Base-by-base conservation (phyloP, 2,888 invertebrate species). In the Drosophila mayaguana region DNA sequence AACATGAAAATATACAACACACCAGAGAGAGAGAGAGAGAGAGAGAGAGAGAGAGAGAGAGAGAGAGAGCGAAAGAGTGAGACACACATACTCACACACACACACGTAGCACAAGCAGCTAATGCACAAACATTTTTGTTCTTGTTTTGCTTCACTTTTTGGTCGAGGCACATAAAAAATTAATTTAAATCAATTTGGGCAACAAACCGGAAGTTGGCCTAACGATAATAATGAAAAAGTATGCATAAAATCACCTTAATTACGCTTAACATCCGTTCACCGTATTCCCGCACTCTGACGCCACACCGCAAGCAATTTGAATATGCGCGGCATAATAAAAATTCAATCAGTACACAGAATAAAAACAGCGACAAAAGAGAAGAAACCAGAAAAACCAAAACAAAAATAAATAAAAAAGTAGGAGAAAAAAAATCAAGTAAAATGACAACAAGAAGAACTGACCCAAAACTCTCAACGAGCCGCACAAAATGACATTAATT, bases 211-310 rank as follows among this genome's bases (percentile, higher is more conserved):
- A 71, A 71, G 71, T 62, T 74, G 63, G 63, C 56, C 68, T 66
- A 74, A 66, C 70, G 71, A 75, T 70, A 67, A 87, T 70, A 81
- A 75, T 66, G 71, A 68, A 69, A 76, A 73, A 77, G 63, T 73
- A 54, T 70, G 88, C 84, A 89, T 88, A 85, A 88, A 88, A 85
- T 88, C 80, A 88, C 80, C 89, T 89, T 89, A 89, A 85, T 85
- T 85, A 89, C 84, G 83, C 65, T 82, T 75, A 56, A 72, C 85
- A 81, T 83, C 78, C 83, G 64, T 45, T 51, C 40, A 16, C 28
- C 62, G 46, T 36, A 20, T 22, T 22, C n/a, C 36, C 51, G 18
- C 32, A 32, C 32, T 9, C 32, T 11, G 32, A 1, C 7, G 32
- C 32, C 32, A 32, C 9, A 32, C 36, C 51, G 18, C 43, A 69